Base-by-base conservation (phyloP, 2,888 invertebrate genomes). In the Junonia oenone region DNA sequence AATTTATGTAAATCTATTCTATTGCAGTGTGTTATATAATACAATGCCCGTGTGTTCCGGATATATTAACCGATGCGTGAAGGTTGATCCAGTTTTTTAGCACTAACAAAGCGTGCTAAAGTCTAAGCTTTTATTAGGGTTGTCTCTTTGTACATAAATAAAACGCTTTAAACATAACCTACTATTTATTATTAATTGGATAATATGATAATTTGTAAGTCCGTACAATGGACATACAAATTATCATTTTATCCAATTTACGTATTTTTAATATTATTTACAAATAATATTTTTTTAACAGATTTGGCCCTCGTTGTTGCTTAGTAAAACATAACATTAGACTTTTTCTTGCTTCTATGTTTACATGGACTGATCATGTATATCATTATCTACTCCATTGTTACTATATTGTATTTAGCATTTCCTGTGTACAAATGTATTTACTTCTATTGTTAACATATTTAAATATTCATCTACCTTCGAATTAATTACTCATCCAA, bases 71-170 rank as follows among this genome's bases (percentile, higher is more conserved):
- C 56, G 59, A 31, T 19, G 53, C 59, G 45, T 56, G 59, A 59
- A 59, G 56, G 56, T 51, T 56, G 59, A 35, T 46, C 59, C 45
- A 56, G 45, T 46, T 55, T 40, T 56, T 46, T 49, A 52, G n/a
- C 4, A 19, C 29, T 50, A 46, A 53, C 46, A 50, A 55, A 50
- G 17, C 19, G 46, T 37, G 45, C 38, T 51, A 43, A 33, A 49
- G 22, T 26, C 43, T 43, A 22, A 51, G 14, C 37, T 49, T 38
- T 49, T 38, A 11, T 15, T 38, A 5, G 6, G 11, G 35, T 27
- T 49, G 43, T 13, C 43, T 26, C 13, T 43, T 43, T 43, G n/a
- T 6, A 22, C 11, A n/a, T 33, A 4, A 33, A 11, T 33, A 8
- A 6, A 2, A 29, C 29, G 8, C 8, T 6, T 29, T 29, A 1